phyloP scores from a whole-genome alignment of 2,797 vertebrate species.

The Danio aesculapii region DNA sequence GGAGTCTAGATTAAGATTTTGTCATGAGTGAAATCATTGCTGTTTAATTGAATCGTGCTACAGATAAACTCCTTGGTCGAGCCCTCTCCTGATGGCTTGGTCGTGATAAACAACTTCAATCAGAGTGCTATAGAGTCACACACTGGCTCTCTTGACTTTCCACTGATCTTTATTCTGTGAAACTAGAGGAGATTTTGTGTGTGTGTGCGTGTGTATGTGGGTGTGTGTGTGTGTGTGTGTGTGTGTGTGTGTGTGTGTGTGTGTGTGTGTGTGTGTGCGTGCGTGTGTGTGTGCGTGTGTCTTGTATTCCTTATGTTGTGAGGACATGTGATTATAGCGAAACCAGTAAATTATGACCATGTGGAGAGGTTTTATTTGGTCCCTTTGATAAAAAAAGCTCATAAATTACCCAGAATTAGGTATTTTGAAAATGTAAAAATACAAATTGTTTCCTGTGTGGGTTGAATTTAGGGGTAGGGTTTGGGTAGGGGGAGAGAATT shows the following conservation, averaged over 20 bases:
- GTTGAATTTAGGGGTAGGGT: no score
- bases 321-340: no score
- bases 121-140: slow-evolving; percentile 55
- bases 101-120: slow-evolving; percentile 69
- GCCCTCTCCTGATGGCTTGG: slow-evolving; percentile 66
- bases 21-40: slow-evolving; percentile 76
- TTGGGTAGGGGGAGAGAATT: no score
- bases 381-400: no score
- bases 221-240: background rate
- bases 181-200: slow-evolving; percentile 61
- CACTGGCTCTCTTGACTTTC: slow-evolving; percentile 59
- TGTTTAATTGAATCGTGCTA: slow-evolving; percentile 76
- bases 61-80: slow-evolving; percentile 73
- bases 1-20: slow-evolving; percentile 80
- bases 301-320: background rate
- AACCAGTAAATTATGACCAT: no score
- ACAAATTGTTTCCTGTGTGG: no score
- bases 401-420: no score
- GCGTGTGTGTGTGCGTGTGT: no score
- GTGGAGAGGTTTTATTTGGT: no score
- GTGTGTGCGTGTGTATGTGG: slow-evolving; percentile 55
- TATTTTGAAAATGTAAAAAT: no score
- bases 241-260: background rate
- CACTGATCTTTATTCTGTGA: slow-evolving; percentile 64
- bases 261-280: background rate